phyloP scores from a whole-genome alignment of 1,140 invertebrate species.

The Eciton burchellii region DNA sequence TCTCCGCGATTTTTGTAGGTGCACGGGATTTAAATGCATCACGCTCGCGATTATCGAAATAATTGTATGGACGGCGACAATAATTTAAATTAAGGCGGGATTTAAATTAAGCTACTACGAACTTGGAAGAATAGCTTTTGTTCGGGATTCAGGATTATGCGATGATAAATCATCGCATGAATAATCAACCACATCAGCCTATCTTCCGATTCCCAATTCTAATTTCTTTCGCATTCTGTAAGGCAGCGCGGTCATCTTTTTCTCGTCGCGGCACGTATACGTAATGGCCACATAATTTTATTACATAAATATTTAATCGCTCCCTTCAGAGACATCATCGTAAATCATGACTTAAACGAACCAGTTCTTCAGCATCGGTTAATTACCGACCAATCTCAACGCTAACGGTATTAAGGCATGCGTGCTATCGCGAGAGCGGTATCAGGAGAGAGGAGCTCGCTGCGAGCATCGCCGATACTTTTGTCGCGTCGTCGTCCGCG shows the following conservation, averaged over 20 bases:
- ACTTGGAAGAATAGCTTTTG: no score
- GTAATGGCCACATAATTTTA: background rate
- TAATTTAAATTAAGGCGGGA: no score
- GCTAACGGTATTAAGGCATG: conserved; percentile 13
- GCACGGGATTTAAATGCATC: no score
- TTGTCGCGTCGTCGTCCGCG: background rate
- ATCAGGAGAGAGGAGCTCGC: background rate
- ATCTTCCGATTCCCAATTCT: background rate
- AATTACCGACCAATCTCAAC: background rate
- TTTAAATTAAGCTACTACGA: no score
- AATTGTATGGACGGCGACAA: no score
- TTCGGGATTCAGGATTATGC: no score
- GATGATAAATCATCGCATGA: no score
- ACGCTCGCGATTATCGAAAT: no score
- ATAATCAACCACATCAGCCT: background rate
- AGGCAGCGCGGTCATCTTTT: background rate
- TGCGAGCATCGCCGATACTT: background rate
- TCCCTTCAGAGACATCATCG: background rate
- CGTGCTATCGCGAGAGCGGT: background rate
- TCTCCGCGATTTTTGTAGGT: no score
- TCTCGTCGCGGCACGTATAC: background rate
- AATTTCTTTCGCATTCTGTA: background rate
- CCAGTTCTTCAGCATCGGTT: conserved; percentile 20
- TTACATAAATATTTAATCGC: conserved; percentile 19
- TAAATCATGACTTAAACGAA: background rate